Evolutionary conservation across 1,140 invertebrate genomes (phyloP), one percentile per base, ranked within the genome.

Genomic region (Ditylenchus dipsaci): DNA sequence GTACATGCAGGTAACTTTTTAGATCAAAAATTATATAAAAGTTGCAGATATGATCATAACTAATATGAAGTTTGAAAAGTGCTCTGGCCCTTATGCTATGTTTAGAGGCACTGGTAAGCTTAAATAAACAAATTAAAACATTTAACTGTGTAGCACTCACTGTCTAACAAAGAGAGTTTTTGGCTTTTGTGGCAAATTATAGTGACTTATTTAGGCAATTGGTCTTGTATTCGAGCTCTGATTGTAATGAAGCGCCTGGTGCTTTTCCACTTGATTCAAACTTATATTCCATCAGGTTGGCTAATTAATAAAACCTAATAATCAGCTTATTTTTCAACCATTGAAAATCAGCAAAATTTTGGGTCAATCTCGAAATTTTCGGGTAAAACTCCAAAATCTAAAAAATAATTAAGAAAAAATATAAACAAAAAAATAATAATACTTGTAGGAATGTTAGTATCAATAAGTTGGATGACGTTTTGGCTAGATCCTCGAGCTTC

Each of bases 381-480:
- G 3, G 33, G n/a, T n/a, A n/a, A n/a, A n/a, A 38, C 11, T 38
- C 11, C 33, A 11, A 38, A 38, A 38, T 38, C 33, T 38, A 38
- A 38, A 38, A 38, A 38, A 38, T 38, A 38, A 5, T 38, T 38
- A 11, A 38, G 33, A 38, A 38, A 38, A 38, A 38, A 38, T 38
- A 3, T 38, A 3, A 5, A 38, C 3, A 3, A 11, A 3, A 5
- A 38, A 38, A 38, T 38, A 38, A 38, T 5, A 38, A 7, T 29
- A 3, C 3, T 15, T 60, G 47, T 53, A 72, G 79, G 69, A 26
- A 81, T 81, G 79, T 63, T 81, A 23, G 79, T 81, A 13, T 76
- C 67, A 38, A 78, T 81, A 33, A 83, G 81, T 1, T 83, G 81
- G 79, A 81, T 81, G 77, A 78, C 72, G 33, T 83, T 81, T 69